These are phyloP conservation scores for Luehdorfia chinensis DNA, from an alignment of 1,140 invertebrate species.

Conservation along the genomic window DNA sequence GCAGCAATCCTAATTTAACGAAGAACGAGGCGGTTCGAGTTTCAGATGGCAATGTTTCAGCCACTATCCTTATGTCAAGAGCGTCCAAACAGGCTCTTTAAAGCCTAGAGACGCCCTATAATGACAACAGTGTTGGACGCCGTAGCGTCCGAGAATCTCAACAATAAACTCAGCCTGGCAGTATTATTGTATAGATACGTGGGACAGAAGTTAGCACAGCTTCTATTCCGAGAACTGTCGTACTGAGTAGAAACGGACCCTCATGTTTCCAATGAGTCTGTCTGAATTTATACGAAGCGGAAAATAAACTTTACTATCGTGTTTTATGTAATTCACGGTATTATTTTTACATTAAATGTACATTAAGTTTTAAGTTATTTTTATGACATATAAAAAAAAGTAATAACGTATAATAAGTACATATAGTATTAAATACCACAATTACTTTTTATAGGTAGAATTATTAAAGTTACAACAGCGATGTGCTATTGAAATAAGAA, in stretches of 20 bases:
- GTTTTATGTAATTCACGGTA: conserved; percentile 21
- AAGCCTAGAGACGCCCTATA: too few species aligned
- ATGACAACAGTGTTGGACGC: not conserved
- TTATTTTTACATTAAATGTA: too few species aligned
- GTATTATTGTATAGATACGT: not conserved
- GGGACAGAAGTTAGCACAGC: conserved; percentile 8
- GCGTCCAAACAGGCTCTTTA: too few species aligned
- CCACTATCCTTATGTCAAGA: too few species aligned
- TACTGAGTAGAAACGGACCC: conserved; percentile 37
- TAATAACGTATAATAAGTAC: too few species aligned
- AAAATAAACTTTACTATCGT: conserved; percentile 16
- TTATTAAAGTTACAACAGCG: too few species aligned
- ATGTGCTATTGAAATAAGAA: too few species aligned
- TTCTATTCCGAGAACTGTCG: conserved; percentile 22
- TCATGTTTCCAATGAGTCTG: not conserved
- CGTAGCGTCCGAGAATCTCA: conserved; percentile 2
- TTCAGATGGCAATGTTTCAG: too few species aligned
- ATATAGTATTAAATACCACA: too few species aligned
- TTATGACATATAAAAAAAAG: too few species aligned
- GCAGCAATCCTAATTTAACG: conserved; percentile 1
- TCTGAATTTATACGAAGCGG: conserved; percentile 11
- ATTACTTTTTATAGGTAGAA: too few species aligned
- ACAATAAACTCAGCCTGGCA: not conserved
- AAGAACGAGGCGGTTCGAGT: not conserved
- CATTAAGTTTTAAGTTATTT: too few species aligned